These are phyloP conservation scores for Danaus melanippus DNA, from an alignment of 1,140 invertebrate genomes.

Conservation along the genomic window DNA sequence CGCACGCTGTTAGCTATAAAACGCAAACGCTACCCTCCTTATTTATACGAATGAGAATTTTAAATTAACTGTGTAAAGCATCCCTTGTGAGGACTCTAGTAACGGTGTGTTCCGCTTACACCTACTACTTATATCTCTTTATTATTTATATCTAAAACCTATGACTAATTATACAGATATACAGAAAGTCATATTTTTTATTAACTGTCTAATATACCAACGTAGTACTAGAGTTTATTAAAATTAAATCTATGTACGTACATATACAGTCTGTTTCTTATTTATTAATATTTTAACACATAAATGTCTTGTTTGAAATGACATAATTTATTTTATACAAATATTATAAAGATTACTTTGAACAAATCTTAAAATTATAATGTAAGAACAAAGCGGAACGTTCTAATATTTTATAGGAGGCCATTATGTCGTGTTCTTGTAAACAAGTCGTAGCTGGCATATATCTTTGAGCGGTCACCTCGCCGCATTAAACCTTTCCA, in stretches of 20 bases:
- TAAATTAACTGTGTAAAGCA: conserved; percentile 68
- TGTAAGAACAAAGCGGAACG: conserved; percentile 21
- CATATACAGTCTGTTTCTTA: too few relatives aligned
- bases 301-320: too few relatives aligned
- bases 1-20: conserved; percentile 67
- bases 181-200: too few relatives aligned
- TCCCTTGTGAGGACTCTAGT: conserved; percentile 40
- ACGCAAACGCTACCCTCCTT: conserved; percentile 66
- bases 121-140: too few relatives aligned
- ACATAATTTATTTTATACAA: too few relatives aligned
- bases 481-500: conserved; percentile 30
- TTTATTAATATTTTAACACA: too few relatives aligned
- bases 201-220: too few relatives aligned
- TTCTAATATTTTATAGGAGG: conserved; percentile 36
- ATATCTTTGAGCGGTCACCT: conserved; percentile 57
- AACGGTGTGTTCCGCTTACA: conserved; percentile 32
- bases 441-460: conserved; percentile 51
- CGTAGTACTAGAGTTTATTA: too few relatives aligned
- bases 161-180: too few relatives aligned
- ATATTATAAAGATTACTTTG: too few relatives aligned
- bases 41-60: conserved; percentile 69
- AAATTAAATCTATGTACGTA: too few relatives aligned
- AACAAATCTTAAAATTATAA: conserved; percentile 3
- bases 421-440: conserved; percentile 57
- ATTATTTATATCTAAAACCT: too few relatives aligned